Base-by-base conservation (phyloP, 2,888 invertebrate genomes). In the Caenorhabditis sp. region DNA sequence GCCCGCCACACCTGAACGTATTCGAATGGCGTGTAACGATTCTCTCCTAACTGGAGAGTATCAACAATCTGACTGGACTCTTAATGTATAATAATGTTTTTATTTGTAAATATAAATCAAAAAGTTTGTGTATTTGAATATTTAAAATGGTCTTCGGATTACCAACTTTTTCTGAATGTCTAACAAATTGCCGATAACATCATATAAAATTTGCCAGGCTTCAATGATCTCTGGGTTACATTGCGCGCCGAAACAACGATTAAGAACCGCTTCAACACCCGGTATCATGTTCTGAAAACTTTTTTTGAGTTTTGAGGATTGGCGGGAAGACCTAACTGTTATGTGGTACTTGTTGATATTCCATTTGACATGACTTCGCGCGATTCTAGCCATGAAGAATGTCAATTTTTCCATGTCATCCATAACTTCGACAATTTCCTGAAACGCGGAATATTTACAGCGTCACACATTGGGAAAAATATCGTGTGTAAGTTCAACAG, bases 21-120 rank as follows among this genome's bases (percentile, higher is more conserved):
- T 97, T 83, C 91, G 96, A 60, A 92, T 95, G 92, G 93, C 93
- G 17, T 96, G 95, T 85, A 91, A 92, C 81, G 96, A 97, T 88
- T 90, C 14, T 17, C 14, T 43, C 17, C 17, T 43, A 2, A 43
- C 43, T 10, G 43, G 43, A 92, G 80, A 59, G 81, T 36, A 31
- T 71, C 43, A 43, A 17, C 21, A 63, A 80, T 17, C 77, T 77
- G 60, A 79, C 82, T 58, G 31, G 26, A 27, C 21, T 58, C 26
- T 31, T 26, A 27, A 10, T 26, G 58, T 27, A 31, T 58, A 14
- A 27, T n/a, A 26, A 31, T 58, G 17, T 58, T 58, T 58, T 62
- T 10, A 17, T n/a, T 17, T 12, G 61, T 27, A 49, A 8, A 49
- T 23, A 19, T 21, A 49, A 10, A 36, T 31, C 6, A 26, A 12